Conservation (phyloP, 1,140 invertebrate species). For the Mamestra configurata region DNA sequence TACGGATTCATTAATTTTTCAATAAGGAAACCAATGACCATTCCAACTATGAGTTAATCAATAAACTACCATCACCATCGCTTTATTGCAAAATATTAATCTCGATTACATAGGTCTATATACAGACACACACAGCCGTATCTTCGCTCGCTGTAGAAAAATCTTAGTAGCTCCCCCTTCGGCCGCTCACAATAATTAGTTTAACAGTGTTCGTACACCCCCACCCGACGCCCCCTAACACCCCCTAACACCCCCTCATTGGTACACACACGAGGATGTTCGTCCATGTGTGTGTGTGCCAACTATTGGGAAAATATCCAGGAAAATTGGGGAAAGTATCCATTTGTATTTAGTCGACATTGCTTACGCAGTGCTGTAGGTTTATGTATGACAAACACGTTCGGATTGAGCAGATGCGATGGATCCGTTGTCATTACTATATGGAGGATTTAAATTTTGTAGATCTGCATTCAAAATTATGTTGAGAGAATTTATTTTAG, state of each 20-base stretch:
- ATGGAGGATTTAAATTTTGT: slow-evolving; percentile 4
- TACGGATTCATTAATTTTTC: background rate
- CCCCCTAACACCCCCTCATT: slow-evolving; percentile 50
- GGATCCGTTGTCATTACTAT: background rate
- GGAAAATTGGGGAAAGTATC: slow-evolving; percentile 53
- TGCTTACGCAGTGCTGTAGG: background rate
- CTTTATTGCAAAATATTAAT: slow-evolving; percentile 59
- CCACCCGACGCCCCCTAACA: slow-evolving; percentile 36
- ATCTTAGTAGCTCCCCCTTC: slow-evolving; percentile 61
- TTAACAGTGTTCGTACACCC: slow-evolving; percentile 75
- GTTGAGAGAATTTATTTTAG: background rate
- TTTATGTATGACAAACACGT: slow-evolving; percentile 49
- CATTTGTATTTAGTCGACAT: slow-evolving; percentile 57
- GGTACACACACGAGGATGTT: slow-evolving; percentile 49
- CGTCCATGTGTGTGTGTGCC: slow-evolving; percentile 38
- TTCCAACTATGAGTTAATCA: slow-evolving; percentile 34
- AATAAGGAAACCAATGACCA: slow-evolving; percentile 39
- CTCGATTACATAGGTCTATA: slow-evolving; percentile 53
- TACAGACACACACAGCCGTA: slow-evolving; percentile 54
- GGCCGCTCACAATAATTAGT: slow-evolving; percentile 75
- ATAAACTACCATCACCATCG: slow-evolving; percentile 36
- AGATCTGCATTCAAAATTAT: background rate
- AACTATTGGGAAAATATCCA: slow-evolving; percentile 59
- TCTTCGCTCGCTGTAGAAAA: slow-evolving; percentile 63
- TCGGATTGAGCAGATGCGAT: background rate